Conservation (phyloP, 1,140 invertebrate genomes). For the Probaryconus sp. region DNA sequence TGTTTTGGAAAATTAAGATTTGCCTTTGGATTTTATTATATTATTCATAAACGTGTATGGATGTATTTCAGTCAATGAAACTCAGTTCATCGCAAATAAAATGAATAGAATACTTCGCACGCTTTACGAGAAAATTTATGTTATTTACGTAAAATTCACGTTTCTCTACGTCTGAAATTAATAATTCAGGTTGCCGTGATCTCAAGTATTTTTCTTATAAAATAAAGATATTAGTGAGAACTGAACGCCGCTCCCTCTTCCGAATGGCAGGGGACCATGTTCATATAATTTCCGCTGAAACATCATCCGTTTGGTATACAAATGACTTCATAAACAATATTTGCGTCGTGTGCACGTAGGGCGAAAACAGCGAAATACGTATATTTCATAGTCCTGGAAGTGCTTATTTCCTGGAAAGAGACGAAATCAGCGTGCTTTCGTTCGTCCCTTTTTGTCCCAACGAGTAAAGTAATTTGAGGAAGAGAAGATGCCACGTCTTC, state of each 20-base stretch:
- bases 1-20: too few species aligned
- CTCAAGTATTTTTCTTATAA: conserved; percentile 8
- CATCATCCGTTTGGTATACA: conserved; percentile 26
- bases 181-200: too few species aligned
- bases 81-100: too few species aligned
- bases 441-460: conserved; percentile 26
- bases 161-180: too few species aligned
- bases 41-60: too few species aligned
- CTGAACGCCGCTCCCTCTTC: not conserved
- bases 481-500: not conserved
- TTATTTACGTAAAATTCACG: too few species aligned
- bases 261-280: conserved; percentile 7
- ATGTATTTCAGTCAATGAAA: too few species aligned
- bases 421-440: conserved; percentile 21
- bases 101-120: too few species aligned
- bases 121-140: too few species aligned
- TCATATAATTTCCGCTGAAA: conserved; percentile 37
- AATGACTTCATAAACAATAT: conserved; percentile 47
- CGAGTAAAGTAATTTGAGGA: conserved; percentile 13
- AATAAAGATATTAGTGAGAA: conserved; percentile 15
- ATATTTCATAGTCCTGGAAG: conserved; percentile 37
- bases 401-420: conserved; percentile 35
- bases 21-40: too few species aligned
- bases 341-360: conserved; percentile 31
- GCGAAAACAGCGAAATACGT: conserved; percentile 33